Base-by-base conservation (phyloP, 2,888 invertebrate genomes). In the Ditylenchus weischeri region DNA sequence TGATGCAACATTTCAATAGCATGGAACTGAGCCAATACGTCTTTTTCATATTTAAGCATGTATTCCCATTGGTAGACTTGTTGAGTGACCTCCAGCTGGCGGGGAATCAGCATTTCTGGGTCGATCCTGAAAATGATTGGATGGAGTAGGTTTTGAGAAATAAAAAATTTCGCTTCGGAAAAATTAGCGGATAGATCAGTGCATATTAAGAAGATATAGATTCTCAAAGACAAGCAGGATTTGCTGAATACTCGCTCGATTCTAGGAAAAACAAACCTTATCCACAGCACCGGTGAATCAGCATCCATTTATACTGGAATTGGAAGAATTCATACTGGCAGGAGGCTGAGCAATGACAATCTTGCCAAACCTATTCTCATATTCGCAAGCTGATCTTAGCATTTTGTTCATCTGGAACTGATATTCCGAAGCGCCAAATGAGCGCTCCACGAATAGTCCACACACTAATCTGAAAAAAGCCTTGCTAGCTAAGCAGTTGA, bases 221-320 rank as follows among this genome's bases (percentile, higher is more conserved):
- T 29, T 29, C 29, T 5, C 29, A 5, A 29, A 29, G 5, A 29
- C 5, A 5, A 29, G 29, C 29, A 29, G 2, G 29, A 29, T 29
- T 29, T 29, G 29, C 3, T 29, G 29, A 29, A 5, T 29, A 29
- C 29, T n/a, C n/a, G n/a, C n/a, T n/a, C n/a, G n/a, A 29, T 29
- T 29, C 2, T 29, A 43, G 15, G 15, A 15, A 8, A 54, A 13
- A 10, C 54, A 29, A 49, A 76, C 57, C 85, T 72, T 64, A 99
- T 91, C 98, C 98, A 99, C 47, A 99, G 85, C 15, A 98, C 94
- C 0, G 98, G 98, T 0, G 96, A 98, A 84, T 99, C 98, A 13
- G 86, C 83, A 79, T 92, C 92, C 64, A 78, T 75, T 35, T 74
- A 47, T 47, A 74, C 69, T 71, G 68, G 29, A 35, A 68, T 48